phyloP scores from a whole-genome alignment of 2,888 invertebrate species.

The Glyphotaelius pellucidus region DNA sequence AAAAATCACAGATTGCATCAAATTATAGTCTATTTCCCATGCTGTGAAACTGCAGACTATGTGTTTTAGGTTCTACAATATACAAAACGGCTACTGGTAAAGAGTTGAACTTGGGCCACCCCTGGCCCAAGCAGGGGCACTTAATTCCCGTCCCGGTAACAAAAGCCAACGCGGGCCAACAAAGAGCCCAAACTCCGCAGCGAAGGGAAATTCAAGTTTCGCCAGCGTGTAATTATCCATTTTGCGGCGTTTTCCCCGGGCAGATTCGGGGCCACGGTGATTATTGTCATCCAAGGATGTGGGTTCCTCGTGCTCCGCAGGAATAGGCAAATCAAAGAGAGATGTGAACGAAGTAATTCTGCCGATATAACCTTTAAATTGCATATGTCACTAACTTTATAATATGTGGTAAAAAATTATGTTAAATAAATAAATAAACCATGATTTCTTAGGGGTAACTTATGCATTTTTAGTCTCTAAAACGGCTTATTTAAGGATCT shows the following conservation, averaged over 20 bases:
- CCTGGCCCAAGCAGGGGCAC: conserved; percentile 19
- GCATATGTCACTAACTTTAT: not conserved
- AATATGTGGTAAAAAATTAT: no score
- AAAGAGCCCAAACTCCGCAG: conserved; percentile 52
- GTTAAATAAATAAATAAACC: no score
- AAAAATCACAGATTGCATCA: not conserved
- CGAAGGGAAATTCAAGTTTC: conserved; percentile 50
- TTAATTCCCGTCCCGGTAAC: conserved; percentile 60
- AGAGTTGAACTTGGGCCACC: not conserved
- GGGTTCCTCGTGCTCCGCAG: not conserved
- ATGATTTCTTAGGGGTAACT: no score
- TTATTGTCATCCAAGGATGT: conserved; percentile 56
- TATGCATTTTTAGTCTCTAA: no score
- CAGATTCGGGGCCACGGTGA: conserved; percentile 34
- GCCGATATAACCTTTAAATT: not conserved
- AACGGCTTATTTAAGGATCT: no score
- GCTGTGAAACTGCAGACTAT: not conserved
- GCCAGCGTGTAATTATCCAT: conserved; percentile 58
- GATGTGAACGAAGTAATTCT: not conserved
- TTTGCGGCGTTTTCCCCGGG: conserved; percentile 58
- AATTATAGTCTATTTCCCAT: not conserved
- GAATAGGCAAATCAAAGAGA: not conserved
- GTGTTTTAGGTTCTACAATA: not conserved
- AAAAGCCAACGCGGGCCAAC: conserved; percentile 55
- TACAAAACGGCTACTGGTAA: not conserved